Conservation (phyloP, 2,113 vertebrate species). For the Donacobius atricapilla region DNA sequence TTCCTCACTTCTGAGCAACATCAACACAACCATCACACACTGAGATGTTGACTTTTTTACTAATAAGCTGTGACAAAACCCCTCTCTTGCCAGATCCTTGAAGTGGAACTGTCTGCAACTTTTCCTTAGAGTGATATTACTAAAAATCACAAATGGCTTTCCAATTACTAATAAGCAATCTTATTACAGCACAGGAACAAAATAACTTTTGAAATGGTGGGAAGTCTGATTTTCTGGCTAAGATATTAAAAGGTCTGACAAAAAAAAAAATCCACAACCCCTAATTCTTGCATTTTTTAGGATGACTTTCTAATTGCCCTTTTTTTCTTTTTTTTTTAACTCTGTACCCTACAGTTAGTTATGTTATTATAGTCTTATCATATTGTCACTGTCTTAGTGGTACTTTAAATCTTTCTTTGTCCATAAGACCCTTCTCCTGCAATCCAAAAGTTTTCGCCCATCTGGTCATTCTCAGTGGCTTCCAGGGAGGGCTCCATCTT, state of each 20-base stretch:
- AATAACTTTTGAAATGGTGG: background rate
- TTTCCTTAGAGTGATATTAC: background rate
- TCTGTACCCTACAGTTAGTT: background rate
- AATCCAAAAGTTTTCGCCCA: background rate
- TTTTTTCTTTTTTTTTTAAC: background rate
- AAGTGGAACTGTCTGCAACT: background rate
- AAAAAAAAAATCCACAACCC: background rate
- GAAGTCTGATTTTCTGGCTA: background rate
- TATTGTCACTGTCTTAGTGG: background rate
- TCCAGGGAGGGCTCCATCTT: background rate
- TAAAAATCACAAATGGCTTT: background rate
- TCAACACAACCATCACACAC: background rate
- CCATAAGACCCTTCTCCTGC: background rate
- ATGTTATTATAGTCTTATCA: background rate
- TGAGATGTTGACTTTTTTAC: background rate
- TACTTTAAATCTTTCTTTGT: background rate
- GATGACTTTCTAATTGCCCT: background rate
- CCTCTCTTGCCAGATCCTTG: background rate
- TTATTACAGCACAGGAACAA: background rate
- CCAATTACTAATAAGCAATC: background rate
- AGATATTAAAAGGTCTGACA: background rate
- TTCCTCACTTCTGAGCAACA: background rate
- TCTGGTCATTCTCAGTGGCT: background rate
- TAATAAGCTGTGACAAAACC: background rate
- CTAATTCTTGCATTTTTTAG: background rate